A percentile compares a stretch with the other conserved stretches of the same genome.
phyloP scores from a whole-genome alignment of 2,113 vertebrate species.

The Gymnobelideus leadbeateri region DNA sequence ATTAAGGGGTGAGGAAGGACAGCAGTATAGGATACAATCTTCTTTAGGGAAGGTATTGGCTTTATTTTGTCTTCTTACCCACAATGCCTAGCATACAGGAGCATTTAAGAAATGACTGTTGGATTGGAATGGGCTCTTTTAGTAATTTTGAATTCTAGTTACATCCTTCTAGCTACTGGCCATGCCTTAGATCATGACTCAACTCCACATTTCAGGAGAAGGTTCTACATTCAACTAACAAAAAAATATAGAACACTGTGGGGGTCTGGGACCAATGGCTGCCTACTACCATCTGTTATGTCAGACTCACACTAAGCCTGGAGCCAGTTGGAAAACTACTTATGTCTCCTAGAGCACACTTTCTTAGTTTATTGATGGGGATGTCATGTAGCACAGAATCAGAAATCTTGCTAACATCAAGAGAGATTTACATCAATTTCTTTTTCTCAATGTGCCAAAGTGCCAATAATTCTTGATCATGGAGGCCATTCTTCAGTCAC shows the following conservation, averaged over 20 bases:
- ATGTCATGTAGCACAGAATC: slow-evolving; percentile 11
- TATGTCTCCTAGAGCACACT: slow-evolving; percentile 53
- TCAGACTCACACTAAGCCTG: slow-evolving; percentile 9
- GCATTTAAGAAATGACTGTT: neutral
- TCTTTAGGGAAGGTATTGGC: neutral
- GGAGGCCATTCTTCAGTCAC: slow-evolving; percentile 30
- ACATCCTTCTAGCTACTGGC: neutral
- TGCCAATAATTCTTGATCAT: slow-evolving; percentile 44
- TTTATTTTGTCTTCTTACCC: neutral
- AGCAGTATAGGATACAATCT: neutral
- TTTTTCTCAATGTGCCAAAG: slow-evolving; percentile 49
- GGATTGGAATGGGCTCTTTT: neutral
- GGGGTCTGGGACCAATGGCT: neutral
- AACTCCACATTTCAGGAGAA: slow-evolving; percentile 50
- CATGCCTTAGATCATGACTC: slow-evolving; percentile 4
- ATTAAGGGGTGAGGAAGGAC: neutral
- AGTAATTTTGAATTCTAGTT: neutral
- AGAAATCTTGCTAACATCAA: slow-evolving; percentile 45
- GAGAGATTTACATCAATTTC: slow-evolving; percentile 51
- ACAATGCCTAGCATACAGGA: neutral
- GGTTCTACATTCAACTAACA: slow-evolving; percentile 34
- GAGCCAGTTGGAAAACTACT: slow-evolving; percentile 32
- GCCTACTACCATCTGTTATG: slow-evolving; percentile 26
- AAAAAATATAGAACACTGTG: neutral
- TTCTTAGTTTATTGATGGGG: slow-evolving; percentile 54